These are phyloP conservation scores for Boulengeromyrus knoepffleri DNA, from an alignment of 2,113 vertebrate genomes.

Conservation along the genomic window DNA sequence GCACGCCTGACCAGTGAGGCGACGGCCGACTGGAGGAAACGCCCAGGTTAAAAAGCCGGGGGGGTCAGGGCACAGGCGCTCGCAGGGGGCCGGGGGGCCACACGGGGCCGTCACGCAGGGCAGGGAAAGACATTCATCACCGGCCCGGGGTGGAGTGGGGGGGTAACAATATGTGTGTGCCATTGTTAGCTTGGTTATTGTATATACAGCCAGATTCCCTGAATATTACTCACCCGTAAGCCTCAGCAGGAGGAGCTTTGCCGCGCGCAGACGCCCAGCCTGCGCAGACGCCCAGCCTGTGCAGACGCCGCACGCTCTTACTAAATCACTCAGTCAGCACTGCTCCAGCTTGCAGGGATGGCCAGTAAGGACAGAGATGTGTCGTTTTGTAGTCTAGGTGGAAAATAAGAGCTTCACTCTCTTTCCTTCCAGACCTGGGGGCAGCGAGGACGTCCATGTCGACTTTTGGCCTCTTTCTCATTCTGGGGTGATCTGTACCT, in stretches of 20 bases:
- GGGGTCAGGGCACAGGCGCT: slow-evolving; percentile 41
- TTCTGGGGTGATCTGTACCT: background rate
- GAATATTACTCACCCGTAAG: slow-evolving; percentile 31
- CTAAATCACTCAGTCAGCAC: background rate
- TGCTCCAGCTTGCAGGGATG: background rate
- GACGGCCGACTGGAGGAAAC: slow-evolving; percentile 17
- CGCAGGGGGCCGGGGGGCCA: slow-evolving; percentile 36
- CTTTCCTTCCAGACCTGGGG: background rate
- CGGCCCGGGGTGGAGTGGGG: slow-evolving; percentile 32
- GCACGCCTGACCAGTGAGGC: background rate
- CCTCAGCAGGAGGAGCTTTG: slow-evolving; percentile 26
- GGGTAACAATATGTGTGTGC: slow-evolving; percentile 43
- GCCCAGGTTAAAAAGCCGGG: slow-evolving; percentile 32
- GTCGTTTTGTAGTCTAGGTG: background rate
- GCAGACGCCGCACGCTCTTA: background rate
- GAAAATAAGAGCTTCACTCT: background rate
- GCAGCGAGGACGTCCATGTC: background rate
- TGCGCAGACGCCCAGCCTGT: background rate
- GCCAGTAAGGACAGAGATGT: background rate
- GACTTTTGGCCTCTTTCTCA: background rate
- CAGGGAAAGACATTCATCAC: slow-evolving; percentile 57
- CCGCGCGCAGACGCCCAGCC: slow-evolving; percentile 13
- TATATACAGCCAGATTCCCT: slow-evolving; percentile 35
- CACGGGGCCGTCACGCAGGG: slow-evolving; percentile 42
- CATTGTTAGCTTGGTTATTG: slow-evolving; percentile 54